Evolutionary conservation across 1,140 invertebrate species (phyloP), one percentile per base, ranked within the genome.

Genomic region (Zaprionus nigranus): DNA sequence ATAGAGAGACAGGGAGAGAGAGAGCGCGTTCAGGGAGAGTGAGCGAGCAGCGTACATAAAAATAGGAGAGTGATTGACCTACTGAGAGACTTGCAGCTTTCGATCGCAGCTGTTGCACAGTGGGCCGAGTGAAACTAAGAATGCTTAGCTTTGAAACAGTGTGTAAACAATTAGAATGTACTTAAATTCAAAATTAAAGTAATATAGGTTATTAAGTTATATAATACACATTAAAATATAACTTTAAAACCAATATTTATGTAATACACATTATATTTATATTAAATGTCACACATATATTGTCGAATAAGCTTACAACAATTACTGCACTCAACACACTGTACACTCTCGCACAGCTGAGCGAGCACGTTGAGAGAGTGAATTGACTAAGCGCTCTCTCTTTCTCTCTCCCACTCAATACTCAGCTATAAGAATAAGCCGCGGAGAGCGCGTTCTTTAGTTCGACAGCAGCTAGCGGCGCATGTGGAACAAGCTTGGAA

Each of bases 381-480:
- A 22, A 51, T 51, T 24, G 3, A 51, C 7, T 51, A 11, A 51
- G 12, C 17, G 4, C 40, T 17, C 40, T 68, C 81, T 68, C 67
- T 6, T 17, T 43, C 15, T 43, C n/a, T 17, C 15, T 43, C 15
- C 17, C 40, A 17, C 58, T 64, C 54, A 58, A 65, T 40, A 56
- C 46, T 30, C 12, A 43, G 58, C 68, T 72, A 72, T 76, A 70
- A 76, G 69, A 88, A 87, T 78, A 88, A 87, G 75, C 84, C 65
- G 61, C 51, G 67, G 62, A 78, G 78, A 87, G 81, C 82, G 81
- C 59, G 46, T 73, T 59, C 54, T 70, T 79, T 78, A 88, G 85
- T 87, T 79, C 58, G 85, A 70, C 83, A 77, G 17, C 67, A 72
- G 70, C 77, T 51, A 75, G 74, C 83, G 80, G 67, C 49, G 84